phyloP scores from a whole-genome alignment of 2,113 vertebrate genomes.

The human (Homo sapiens) region DNA sequence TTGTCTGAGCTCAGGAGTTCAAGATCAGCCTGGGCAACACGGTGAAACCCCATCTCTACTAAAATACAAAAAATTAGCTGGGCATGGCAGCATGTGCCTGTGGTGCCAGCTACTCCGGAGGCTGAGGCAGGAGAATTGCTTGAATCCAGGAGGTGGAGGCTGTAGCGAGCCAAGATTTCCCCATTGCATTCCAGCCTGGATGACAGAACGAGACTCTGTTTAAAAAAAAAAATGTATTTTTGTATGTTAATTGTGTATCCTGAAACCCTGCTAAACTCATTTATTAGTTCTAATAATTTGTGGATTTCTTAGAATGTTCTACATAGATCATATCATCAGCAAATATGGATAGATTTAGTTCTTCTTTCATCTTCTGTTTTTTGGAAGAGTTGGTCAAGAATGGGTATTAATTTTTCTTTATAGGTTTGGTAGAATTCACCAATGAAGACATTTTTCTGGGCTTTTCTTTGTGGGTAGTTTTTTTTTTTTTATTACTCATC shows the following conservation, averaged over 20 bases:
- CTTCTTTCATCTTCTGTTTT: not conserved
- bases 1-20: too few relatives aligned
- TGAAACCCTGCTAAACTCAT: not conserved
- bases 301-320: not conserved
- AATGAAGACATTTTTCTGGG: not conserved
- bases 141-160: too few relatives aligned
- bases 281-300: not conserved
- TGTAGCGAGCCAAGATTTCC: too few relatives aligned
- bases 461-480: not conserved
- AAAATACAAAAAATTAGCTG: too few relatives aligned
- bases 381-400: not conserved
- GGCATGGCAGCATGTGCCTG: accelerated
- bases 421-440: not conserved
- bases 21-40: too few relatives aligned
- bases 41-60: too few relatives aligned
- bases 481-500: not conserved
- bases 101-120: too few relatives aligned
- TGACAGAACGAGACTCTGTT: too few relatives aligned
- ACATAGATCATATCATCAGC: not conserved
- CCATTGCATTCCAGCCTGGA: too few relatives aligned
- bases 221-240: not conserved
- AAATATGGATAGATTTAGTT: not conserved
- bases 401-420: not conserved
- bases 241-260: not conserved
- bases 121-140: too few relatives aligned